phyloP scores from a whole-genome alignment of 2,888 invertebrate genomes.

The Scaptodrosophila latifasciaeformis region DNA sequence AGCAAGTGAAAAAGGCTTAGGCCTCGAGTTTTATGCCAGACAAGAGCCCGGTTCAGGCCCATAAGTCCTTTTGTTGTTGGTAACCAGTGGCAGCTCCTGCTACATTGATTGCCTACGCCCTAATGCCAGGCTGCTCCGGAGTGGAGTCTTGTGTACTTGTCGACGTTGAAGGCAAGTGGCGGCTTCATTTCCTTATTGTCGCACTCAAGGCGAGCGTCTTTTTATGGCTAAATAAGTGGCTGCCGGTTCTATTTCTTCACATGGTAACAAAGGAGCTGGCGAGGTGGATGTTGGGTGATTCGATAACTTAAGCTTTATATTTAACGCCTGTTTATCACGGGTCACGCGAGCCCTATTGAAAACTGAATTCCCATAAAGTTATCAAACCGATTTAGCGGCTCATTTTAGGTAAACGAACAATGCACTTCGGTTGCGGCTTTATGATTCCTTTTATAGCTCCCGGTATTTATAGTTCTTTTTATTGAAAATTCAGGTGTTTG shows the following conservation, averaged over 20 bases:
- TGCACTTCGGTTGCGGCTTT: too few species aligned
- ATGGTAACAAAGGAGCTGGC: slow-evolving; percentile 27
- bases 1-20: slow-evolving; percentile 46
- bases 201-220: slow-evolving; percentile 10
- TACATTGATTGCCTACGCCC: too few species aligned
- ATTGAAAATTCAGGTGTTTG: too few species aligned
- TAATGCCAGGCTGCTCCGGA: too few species aligned
- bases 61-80: slow-evolving; percentile 37
- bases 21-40: slow-evolving; percentile 50
- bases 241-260: slow-evolving; percentile 34
- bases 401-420: too few species aligned
- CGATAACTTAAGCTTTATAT: slow-evolving; percentile 13
- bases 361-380: too few species aligned
- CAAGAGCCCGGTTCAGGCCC: slow-evolving; percentile 26
- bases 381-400: too few species aligned
- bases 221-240: slow-evolving; percentile 17
- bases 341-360: too few species aligned
- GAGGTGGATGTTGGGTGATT: background rate
- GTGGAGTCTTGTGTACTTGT: slow-evolving; percentile 5
- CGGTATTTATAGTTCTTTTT: too few species aligned
- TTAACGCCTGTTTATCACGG: slow-evolving; percentile 39
- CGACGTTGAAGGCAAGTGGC: slow-evolving; percentile 23
- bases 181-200: slow-evolving; percentile 34
- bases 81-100: too few species aligned
- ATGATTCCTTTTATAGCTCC: too few species aligned